These are phyloP conservation scores for Thyatira batis DNA, from an alignment of 2,888 invertebrate species.

Conservation along the genomic window DNA sequence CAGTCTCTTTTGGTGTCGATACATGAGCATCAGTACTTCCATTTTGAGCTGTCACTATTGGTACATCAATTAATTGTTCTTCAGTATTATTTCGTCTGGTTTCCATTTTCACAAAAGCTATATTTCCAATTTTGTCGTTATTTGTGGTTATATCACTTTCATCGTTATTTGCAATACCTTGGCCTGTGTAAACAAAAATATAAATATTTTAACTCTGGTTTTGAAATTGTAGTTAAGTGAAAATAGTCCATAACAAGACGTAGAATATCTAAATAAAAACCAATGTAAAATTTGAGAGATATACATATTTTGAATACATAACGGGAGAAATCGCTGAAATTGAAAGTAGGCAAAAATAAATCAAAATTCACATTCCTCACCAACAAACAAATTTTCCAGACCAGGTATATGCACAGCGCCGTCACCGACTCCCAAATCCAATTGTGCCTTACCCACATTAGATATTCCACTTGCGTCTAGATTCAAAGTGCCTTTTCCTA, in stretches of 20 bases:
- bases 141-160: not conserved
- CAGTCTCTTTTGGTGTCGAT: not conserved
- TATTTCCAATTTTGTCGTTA: not conserved
- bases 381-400: conserved; percentile 50
- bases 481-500: conserved; percentile 57
- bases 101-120: not conserved
- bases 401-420: conserved; percentile 54
- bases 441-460: conserved; percentile 58
- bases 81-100: not conserved
- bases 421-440: conserved; percentile 50
- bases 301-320: too few relatives aligned
- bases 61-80: not conserved
- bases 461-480: conserved; percentile 64
- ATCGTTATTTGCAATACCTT: not conserved
- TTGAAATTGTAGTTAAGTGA: too few relatives aligned
- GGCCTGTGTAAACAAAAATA: not conserved
- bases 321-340: too few relatives aligned
- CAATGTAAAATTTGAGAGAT: too few relatives aligned
- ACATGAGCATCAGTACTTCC: not conserved
- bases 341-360: too few relatives aligned
- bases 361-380: conserved; percentile 35
- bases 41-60: not conserved
- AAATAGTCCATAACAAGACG: too few relatives aligned
- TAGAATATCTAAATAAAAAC: too few relatives aligned
- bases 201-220: not conserved